phyloP scores from a whole-genome alignment of 2,888 invertebrate species.

The Megaustenia siamemsis region DNA sequence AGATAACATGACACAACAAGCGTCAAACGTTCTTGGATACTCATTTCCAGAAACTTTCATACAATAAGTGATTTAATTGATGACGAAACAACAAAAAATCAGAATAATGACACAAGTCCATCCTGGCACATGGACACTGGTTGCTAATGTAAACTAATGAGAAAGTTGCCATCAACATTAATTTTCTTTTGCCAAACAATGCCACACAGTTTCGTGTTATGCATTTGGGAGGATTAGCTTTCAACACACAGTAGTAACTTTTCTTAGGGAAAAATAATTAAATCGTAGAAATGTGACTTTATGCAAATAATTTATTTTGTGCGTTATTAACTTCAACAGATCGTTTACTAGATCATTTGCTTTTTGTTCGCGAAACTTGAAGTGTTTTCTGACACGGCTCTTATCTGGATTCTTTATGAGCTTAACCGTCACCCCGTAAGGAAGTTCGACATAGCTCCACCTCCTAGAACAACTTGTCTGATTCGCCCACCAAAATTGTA shows the following conservation, averaged over 20 bases:
- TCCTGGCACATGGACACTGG: constrained; percentile 14
- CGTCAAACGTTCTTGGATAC: constrained; percentile 18
- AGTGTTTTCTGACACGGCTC: not conserved
- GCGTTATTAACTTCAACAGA: not conserved
- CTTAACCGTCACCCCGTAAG: not conserved
- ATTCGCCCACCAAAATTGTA: constrained; percentile 9
- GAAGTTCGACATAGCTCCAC: constrained; percentile 2
- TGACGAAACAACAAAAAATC: not conserved
- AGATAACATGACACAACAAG: not conserved
- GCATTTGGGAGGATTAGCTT: not conserved
- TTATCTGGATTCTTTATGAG: constrained; percentile 3
- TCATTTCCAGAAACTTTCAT: not conserved
- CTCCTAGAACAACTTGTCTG: not conserved
- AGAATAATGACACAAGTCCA: not conserved
- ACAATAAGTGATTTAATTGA: constrained; percentile 31
- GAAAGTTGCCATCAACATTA: constrained; percentile 43
- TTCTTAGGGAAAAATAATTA: no score
- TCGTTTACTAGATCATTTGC: constrained; percentile 12
- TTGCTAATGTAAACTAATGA: constrained; percentile 48
- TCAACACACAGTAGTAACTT: no score
- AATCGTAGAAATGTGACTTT: no score
- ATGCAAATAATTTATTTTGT: constrained; percentile 10
- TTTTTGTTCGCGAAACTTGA: not conserved
- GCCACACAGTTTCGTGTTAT: not conserved
- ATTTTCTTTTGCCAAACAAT: constrained; percentile 32